Evolutionary conservation across 2,113 vertebrate species (phyloP).

Genomic region (Pimephales promelas): DNA sequence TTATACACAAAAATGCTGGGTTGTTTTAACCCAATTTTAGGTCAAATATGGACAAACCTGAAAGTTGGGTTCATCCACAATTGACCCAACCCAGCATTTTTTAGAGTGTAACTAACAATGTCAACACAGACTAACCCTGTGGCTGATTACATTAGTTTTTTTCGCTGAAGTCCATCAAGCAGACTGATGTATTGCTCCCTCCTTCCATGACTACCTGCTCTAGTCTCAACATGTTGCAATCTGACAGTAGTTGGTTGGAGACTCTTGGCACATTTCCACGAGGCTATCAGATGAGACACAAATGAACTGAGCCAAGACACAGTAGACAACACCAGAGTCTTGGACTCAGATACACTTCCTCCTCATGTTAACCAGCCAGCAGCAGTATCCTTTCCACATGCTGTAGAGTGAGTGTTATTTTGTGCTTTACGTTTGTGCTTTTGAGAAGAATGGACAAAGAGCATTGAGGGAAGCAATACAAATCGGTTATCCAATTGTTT

Average conservation of each 20-base stretch:
- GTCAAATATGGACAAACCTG: too few relatives aligned
- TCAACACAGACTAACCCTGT: conserved; percentile 6
- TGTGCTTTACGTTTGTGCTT: conserved; percentile 5
- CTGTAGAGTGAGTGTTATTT: conserved; percentile 25
- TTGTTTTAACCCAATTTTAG: too few relatives aligned
- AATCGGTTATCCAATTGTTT: not conserved
- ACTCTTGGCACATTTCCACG: conserved; percentile 45
- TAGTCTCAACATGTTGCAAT: conserved; percentile 50
- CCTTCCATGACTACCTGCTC: conserved; percentile 35
- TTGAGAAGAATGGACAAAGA: not conserved
- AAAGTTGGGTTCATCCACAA: too few relatives aligned
- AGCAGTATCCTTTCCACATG: conserved; percentile 45
- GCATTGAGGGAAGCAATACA: not conserved
- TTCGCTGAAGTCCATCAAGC: conserved; percentile 41
- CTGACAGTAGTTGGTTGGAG: conserved; percentile 48
- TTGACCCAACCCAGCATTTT: too few relatives aligned
- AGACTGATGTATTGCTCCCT: conserved; percentile 37
- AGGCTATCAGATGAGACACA: conserved; percentile 54
- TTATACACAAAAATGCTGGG: too few relatives aligned
- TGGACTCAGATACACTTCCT: conserved; percentile 49
- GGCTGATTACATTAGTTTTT: not conserved
- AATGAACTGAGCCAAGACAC: conserved; percentile 50
- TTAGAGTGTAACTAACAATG: conserved; percentile 1
- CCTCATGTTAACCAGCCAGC: conserved; percentile 53
- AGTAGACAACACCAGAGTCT: conserved; percentile 49